These are phyloP conservation scores for Poecilia wingei DNA, from an alignment of 2,797 vertebrate genomes.

Conservation along the genomic window DNA sequence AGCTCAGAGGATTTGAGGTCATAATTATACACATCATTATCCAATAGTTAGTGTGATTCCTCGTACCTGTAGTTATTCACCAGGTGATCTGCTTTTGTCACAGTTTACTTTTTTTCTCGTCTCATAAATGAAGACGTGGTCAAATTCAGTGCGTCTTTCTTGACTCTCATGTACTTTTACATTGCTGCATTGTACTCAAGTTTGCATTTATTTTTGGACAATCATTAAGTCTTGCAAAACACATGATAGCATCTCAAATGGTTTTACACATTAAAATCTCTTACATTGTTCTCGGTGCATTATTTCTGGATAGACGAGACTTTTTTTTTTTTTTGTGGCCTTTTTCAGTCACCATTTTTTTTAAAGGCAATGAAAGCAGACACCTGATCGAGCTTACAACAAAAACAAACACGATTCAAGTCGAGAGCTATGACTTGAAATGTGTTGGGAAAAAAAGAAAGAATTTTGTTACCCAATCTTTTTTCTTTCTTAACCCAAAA, in stretches of 20 bases:
- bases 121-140: conserved; percentile 21
- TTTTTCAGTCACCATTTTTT: conserved; percentile 16
- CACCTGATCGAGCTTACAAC: conserved; percentile 64
- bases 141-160: conserved; percentile 20
- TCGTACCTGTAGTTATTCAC: conserved; percentile 37
- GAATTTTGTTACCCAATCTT: conserved; percentile 10
- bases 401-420: conserved; percentile 52
- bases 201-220: conserved; percentile 58
- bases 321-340: background rate
- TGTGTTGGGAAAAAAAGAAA: background rate
- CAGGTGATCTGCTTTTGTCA: conserved; percentile 29
- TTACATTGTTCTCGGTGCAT: conserved; percentile 24
- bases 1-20: conserved; percentile 33
- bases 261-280: conserved; percentile 26
- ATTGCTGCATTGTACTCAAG: conserved; percentile 22
- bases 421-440: conserved; percentile 29
- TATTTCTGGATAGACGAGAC: conserved; percentile 17
- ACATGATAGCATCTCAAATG: conserved; percentile 35
- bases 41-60: conserved; percentile 41
- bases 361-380: conserved; percentile 31
- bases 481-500: conserved; percentile 16
- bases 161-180: conserved; percentile 17
- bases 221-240: conserved; percentile 46
- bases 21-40: conserved; percentile 38
- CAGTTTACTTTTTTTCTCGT: conserved; percentile 28